A percentile compares a stretch with the other conserved stretches of the same genome.
phyloP scores from a whole-genome alignment of 2,888 invertebrate genomes.

The Imbricaverruca yamaguchii region DNA sequence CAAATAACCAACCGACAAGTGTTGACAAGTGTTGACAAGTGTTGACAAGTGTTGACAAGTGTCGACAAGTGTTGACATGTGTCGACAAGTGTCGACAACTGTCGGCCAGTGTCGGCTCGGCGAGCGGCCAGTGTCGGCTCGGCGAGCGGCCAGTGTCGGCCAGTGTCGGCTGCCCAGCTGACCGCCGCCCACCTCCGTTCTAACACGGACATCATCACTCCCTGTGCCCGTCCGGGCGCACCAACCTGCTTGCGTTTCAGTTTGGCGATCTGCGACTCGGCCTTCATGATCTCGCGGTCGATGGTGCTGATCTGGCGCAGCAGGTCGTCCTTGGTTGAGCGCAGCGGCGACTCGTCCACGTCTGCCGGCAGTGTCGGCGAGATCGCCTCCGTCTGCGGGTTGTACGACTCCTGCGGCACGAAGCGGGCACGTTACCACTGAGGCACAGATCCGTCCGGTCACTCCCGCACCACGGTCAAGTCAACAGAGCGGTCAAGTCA shows the following conservation, averaged over 20 bases:
- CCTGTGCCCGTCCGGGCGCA: background rate
- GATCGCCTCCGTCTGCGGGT: constrained; percentile 82
- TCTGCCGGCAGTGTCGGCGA: constrained; percentile 71
- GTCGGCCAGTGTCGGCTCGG: no score
- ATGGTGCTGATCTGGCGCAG: constrained; percentile 85
- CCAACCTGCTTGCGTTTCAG: constrained; percentile 66
- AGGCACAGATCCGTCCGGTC: no score
- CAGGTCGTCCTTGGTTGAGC: constrained; percentile 83
- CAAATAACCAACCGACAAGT: no score
- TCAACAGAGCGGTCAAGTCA: background rate
- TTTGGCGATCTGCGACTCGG: constrained; percentile 74
- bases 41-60: no score
- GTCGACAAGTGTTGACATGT: no score
- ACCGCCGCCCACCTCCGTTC: constrained; percentile 57
- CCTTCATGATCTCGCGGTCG: constrained; percentile 84
- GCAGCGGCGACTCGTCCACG: constrained; percentile 67
- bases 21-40: no score
- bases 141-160: no score
- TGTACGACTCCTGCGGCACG: constrained; percentile 54
- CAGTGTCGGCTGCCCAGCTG: constrained; percentile 50
- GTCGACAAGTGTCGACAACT: no score
- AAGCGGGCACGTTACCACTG: background rate
- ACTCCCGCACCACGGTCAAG: no score
- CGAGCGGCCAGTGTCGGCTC: no score
- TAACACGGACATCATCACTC: no score